Conservation (phyloP, 2,888 invertebrate species). For the Perizoma affinitatum region DNA sequence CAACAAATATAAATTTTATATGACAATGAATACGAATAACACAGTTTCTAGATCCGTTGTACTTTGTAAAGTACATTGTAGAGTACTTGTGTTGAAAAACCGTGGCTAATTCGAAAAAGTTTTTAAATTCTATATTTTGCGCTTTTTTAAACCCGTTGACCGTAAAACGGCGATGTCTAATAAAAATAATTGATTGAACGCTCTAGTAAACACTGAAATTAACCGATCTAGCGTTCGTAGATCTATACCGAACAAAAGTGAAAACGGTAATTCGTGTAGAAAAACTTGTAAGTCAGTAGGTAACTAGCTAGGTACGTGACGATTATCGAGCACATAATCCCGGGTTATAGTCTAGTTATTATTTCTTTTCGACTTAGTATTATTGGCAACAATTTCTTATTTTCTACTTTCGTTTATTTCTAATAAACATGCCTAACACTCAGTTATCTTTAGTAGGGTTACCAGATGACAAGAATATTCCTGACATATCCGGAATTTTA, state of each 20-base stretch:
- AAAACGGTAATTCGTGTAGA: slow-evolving; percentile 24
- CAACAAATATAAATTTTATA: slow-evolving; percentile 1
- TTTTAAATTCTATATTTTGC: too few species aligned
- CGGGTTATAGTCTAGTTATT: too few species aligned
- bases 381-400: slow-evolving; percentile 10
- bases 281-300: slow-evolving; percentile 5
- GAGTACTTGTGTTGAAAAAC: too few species aligned
- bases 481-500: too few species aligned
- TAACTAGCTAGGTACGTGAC: slow-evolving; percentile 10
- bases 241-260: slow-evolving; percentile 27
- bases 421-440: neutral
- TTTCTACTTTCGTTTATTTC: slow-evolving; percentile 19
- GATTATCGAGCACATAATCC: slow-evolving; percentile 9
- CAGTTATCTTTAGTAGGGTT: too few species aligned
- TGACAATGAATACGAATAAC: neutral
- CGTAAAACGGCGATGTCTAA: slow-evolving; percentile 5
- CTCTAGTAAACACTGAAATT: slow-evolving; percentile 17
- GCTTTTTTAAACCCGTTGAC: slow-evolving; percentile 2
- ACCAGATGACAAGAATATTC: too few species aligned
- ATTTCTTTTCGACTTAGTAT: slow-evolving; percentile 4
- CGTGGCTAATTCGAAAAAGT: too few species aligned
- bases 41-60: neutral
- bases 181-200: slow-evolving; percentile 17
- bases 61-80: too few species aligned
- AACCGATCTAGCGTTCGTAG: slow-evolving; percentile 22